A percentile compares a stretch with the other conserved stretches of the same genome.
phyloP scores from a whole-genome alignment of 2,888 invertebrate genomes.

The Herminia tarsipennalis region DNA sequence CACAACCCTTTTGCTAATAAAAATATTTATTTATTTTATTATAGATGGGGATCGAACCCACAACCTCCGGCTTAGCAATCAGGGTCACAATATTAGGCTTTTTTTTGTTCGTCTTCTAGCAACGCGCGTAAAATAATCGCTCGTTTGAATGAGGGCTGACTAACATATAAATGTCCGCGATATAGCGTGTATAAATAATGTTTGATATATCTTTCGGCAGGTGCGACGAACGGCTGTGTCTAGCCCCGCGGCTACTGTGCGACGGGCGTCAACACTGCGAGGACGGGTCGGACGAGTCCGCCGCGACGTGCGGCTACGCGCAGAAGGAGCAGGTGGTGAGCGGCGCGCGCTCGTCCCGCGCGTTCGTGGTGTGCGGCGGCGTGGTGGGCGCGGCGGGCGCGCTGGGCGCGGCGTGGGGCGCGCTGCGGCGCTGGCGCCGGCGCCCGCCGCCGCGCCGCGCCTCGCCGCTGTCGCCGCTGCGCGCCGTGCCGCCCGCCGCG shows the following conservation, averaged over 20 bases:
- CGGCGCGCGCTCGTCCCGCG: constrained; percentile 45
- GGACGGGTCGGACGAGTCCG: constrained; percentile 92
- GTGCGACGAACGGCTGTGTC: constrained; percentile 90
- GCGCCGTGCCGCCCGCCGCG: constrained; percentile 32
- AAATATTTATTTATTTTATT: too few species aligned
- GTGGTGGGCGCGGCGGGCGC: constrained; percentile 56
- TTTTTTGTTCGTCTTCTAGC: too few species aligned
- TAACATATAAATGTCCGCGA: too few species aligned
- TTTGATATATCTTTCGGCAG: constrained; percentile 39
- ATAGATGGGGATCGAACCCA: too few species aligned
- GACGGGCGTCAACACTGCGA: constrained; percentile 92
- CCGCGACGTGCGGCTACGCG: constrained; percentile 84
- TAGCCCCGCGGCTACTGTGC: constrained; percentile 88
- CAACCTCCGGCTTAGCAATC: too few species aligned
- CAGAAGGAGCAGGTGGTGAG: constrained; percentile 43
- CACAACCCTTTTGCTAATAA: too few species aligned
- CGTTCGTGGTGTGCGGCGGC: constrained; percentile 59
- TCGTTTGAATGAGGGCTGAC: too few species aligned
- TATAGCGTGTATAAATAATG: too few species aligned
- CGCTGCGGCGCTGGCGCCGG: constrained; percentile 53
- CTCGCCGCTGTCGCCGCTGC: constrained; percentile 46
- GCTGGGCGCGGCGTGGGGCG: constrained; percentile 54
- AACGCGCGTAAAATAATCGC: too few species aligned
- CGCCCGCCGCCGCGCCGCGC: constrained; percentile 35
- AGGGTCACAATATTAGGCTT: too few species aligned